Evolutionary conservation across 2,888 invertebrate genomes (phyloP), one percentile per base, ranked within the genome.

Genomic region (Tenthredo scrophulariae): DNA sequence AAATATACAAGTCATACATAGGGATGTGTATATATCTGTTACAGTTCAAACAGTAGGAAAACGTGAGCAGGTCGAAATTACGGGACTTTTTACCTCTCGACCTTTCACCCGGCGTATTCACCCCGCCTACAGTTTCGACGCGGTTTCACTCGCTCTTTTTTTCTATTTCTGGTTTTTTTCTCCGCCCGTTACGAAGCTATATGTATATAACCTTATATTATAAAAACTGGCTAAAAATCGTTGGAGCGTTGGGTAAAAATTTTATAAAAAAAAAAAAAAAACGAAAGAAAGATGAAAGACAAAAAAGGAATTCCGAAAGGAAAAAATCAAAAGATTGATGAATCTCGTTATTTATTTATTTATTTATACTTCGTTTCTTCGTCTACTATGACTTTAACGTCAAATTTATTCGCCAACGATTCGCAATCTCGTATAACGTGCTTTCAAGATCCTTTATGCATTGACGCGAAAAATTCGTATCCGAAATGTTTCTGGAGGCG

Each of bases 21-120:
- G 33, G 1, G 29, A 65, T 29, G 33, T 33, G 15, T n/a, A 22
- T 22, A 26, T 26, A 22, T 22, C 10, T 62, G 26, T 26, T 62
- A 67, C 29, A 22, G 72, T 72, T 72, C 43, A 72, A 72, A 72
- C 37, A 40, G 72, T 26, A 37, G 29, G 75, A 26, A 50, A 46
- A 50, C 50, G 29, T 50, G 50, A 75, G 50, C 75, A n/a, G n/a
- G n/a, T n/a, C n/a, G 75, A 37, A 50, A 50, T 50, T 50, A 75
- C 75, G 50, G 72, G 37, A 72, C 72, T 72, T 72, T 40, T 29
- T 75, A 75, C 75, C 50, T 75, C 22, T 13, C 75, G 50, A 75
- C 75, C 50, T 75, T 75, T 75, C 26, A 50, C 75, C 46, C 50
- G 70, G 18, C 40, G 72, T 40, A n/a, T 50, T 50, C 18, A 43